These are phyloP conservation scores for Ivindomyrus marchei DNA, from an alignment of 2,113 vertebrate genomes.

Conservation along the genomic window DNA sequence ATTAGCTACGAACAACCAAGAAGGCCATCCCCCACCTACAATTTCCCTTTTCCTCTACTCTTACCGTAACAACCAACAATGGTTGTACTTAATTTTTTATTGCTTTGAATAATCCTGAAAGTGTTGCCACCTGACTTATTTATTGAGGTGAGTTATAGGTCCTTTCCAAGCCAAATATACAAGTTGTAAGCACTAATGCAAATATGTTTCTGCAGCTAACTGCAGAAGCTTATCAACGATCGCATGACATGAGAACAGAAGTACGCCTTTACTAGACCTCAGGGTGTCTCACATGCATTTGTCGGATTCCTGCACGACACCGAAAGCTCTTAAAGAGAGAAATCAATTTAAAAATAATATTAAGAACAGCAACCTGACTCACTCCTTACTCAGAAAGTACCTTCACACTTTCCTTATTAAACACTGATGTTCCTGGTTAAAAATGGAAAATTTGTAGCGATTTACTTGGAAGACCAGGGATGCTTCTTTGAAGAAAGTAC, in stretches of 20 bases:
- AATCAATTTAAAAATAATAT: neutral
- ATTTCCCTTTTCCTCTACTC: constrained; percentile 63
- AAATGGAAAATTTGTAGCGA: neutral
- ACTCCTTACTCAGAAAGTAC: neutral
- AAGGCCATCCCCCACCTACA: constrained; percentile 70
- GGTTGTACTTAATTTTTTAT: constrained; percentile 48
- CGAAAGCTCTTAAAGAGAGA: neutral
- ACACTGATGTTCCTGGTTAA: neutral
- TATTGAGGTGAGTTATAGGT: neutral
- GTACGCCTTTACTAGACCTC: neutral
- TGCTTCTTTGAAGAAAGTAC: neutral
- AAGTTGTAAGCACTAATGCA: neutral
- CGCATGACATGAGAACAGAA: neutral
- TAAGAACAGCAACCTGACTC: neutral
- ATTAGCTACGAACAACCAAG: constrained; percentile 45
- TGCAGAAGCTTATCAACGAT: neutral
- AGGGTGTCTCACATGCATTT: neutral
- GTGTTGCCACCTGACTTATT: constrained; percentile 46
- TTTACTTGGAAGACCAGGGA: neutral
- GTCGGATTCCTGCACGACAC: neutral
- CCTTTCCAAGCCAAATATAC: neutral
- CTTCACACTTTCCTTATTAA: neutral
- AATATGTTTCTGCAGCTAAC: neutral
- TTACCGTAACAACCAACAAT: constrained; percentile 67
- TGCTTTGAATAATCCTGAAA: constrained; percentile 63